Conservation (phyloP, 2,113 vertebrate genomes). For the Halcyon malimbica region DNA sequence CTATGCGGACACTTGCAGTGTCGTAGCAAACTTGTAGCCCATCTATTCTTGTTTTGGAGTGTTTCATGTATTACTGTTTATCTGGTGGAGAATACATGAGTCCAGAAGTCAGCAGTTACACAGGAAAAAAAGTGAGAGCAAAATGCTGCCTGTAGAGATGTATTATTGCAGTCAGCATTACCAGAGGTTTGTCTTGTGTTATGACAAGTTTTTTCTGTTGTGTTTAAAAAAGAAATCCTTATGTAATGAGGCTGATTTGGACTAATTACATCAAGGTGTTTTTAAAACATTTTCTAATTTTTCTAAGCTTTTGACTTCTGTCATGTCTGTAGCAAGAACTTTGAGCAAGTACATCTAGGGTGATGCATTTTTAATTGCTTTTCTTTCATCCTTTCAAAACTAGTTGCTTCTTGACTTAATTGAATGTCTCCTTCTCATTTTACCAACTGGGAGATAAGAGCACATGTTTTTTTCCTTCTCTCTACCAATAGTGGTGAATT, state of each 20-base stretch:
- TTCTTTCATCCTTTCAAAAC: conserved; percentile 12
- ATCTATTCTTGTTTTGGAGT: background rate
- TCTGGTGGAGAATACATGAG: background rate
- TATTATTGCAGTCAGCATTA: background rate
- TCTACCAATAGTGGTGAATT: background rate
- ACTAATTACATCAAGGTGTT: background rate
- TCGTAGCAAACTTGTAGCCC: background rate
- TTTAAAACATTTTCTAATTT: background rate
- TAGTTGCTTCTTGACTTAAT: background rate
- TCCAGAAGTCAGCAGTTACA: background rate
- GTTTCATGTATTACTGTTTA: background rate
- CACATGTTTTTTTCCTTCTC: background rate
- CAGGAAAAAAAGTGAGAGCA: background rate
- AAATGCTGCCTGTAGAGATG: background rate
- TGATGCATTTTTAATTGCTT: conserved; percentile 23
- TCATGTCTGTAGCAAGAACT: background rate
- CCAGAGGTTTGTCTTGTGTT: background rate
- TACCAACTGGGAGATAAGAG: background rate
- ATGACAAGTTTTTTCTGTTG: background rate
- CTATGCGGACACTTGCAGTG: background rate
- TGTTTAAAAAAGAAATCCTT: background rate
- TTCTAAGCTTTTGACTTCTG: background rate
- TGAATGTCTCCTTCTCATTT: background rate
- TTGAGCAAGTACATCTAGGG: background rate
- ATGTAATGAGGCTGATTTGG: background rate